Percentiles rank a stretch among this genome's conserved stretches.
These are phyloP conservation scores for Morus bassanus DNA, from an alignment of 2,797 vertebrate species.

Conservation along the genomic window DNA sequence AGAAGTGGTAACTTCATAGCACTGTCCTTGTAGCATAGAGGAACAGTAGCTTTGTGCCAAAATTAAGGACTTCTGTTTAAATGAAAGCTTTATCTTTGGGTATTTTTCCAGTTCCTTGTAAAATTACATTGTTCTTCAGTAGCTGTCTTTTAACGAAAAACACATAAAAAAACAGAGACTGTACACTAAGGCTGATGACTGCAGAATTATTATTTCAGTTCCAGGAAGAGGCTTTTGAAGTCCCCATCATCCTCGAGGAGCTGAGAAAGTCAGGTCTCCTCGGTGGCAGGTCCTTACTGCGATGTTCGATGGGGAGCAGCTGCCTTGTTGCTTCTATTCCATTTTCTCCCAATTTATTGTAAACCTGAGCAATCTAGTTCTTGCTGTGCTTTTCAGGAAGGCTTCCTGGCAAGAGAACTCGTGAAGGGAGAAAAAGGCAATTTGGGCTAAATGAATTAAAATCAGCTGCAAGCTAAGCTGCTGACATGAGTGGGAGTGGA, in stretches of 20 bases:
- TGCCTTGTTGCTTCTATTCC: neutral
- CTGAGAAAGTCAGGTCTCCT: neutral
- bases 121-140: neutral
- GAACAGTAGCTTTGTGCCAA: neutral
- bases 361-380: neutral
- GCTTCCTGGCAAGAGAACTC: neutral
- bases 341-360: neutral
- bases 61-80: neutral
- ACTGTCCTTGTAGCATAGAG: neutral
- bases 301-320: neutral
- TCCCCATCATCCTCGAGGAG: neutral
- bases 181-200: neutral
- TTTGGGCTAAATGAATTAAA: constrained; percentile 6
- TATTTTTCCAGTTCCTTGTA: neutral
- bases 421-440: neutral
- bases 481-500: constrained; percentile 27
- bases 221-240: neutral
- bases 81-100: neutral
- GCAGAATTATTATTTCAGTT: neutral
- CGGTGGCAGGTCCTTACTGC: neutral
- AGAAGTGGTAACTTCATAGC: neutral
- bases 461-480: neutral
- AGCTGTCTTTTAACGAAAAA: neutral
- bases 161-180: neutral
- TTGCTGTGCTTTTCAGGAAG: constrained; percentile 22